Conservation (phyloP, 2,888 invertebrate species). For the Lobophora halterata region DNA sequence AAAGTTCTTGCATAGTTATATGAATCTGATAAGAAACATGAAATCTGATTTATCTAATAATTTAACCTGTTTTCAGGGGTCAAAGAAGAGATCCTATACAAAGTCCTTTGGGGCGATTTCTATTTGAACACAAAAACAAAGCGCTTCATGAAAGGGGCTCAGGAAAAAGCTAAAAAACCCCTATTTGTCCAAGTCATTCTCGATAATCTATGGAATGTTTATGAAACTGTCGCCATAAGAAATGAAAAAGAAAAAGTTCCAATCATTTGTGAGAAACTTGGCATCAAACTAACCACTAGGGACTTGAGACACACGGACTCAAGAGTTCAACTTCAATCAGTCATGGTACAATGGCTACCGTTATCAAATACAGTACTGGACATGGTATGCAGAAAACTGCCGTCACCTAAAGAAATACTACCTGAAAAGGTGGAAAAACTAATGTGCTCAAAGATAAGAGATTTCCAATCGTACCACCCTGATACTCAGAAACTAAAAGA, state of each 20-base stretch:
- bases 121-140: constrained; percentile 93
- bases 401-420: constrained; percentile 88
- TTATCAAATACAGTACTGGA: constrained; percentile 90
- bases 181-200: constrained; percentile 95
- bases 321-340: constrained; percentile 88
- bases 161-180: constrained; percentile 95
- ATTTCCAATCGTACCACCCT: constrained; percentile 84
- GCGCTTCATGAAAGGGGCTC: constrained; percentile 91
- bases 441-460: constrained; percentile 86
- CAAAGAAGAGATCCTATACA: constrained; percentile 85
- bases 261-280: constrained; percentile 87
- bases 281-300: constrained; percentile 86
- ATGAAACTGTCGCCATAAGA: constrained; percentile 88
- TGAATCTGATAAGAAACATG: too few relatives aligned
- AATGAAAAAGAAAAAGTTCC: constrained; percentile 88
- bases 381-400: constrained; percentile 90
- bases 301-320: constrained; percentile 91
- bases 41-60: background rate
- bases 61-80: constrained; percentile 56
- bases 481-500: constrained; percentile 86
- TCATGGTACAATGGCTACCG: constrained; percentile 95
- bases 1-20: background rate
- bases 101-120: constrained; percentile 97
- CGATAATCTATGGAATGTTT: constrained; percentile 94
- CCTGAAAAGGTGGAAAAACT: constrained; percentile 91